Base-by-base conservation (phyloP, 2,797 vertebrate genomes). In the Poeciliopsis paucimaculata region DNA sequence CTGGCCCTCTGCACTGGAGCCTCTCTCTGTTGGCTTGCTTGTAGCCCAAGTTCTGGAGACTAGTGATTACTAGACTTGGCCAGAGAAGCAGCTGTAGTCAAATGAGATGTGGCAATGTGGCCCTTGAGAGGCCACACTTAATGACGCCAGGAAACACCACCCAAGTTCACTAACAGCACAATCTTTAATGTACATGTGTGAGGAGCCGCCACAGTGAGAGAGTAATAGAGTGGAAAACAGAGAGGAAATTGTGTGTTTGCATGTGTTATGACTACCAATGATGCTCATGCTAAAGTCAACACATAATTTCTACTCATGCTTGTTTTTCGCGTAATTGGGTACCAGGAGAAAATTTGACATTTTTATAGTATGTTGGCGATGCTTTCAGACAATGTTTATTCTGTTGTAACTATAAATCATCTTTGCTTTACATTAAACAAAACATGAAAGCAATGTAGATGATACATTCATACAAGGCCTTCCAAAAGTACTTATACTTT, bases 141-240 rank as follows among this genome's bases (percentile, higher is more conserved):
- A 93, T 92, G 90, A 89, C 84, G 85, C 80, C 86, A 91, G 89
- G 87, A 91, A 92, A 88, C 88, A 74, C 79, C 78, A 84, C 88
- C 90, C 92, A 90, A 89, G 87, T 91, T 92, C 84, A 90, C 82
- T 78, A 83, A 81, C 87, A 84, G 85, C 82, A 1, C 81, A 83
- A 23, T 13, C 82, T 86, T 82, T 91, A 85, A 75, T 86, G 76
- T 7, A 10, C 31, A 45, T 70, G 51, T 62, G 85, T 78, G 84
- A 84, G 86, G 77, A 82, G 60, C 82, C 86, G 82, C 49, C 72
- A 68, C 23, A 51, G 34, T 46, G 76, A n/a, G 66, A 62, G 53
- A 71, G 77, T 1, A 53, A 53, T 55, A 43, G 43, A 79, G 72
- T 43, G 23, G 39, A 43, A 70, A 70, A 12, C 23, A 12, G 78